Conservation (phyloP, 2,797 vertebrate genomes). For the Alcedo atthis region DNA sequence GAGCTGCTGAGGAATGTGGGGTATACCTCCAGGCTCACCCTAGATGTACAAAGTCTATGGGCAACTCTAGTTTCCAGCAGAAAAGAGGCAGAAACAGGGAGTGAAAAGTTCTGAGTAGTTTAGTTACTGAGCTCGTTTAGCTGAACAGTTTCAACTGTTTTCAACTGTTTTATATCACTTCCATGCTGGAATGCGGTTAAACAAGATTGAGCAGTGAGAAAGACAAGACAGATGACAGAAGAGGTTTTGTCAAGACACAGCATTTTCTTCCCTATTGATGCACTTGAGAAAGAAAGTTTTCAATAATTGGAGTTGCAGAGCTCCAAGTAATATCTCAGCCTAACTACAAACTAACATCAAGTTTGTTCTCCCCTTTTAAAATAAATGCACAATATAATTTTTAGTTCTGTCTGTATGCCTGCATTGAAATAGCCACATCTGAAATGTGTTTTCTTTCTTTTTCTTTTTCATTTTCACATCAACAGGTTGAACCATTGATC, state of each 20-base stretch:
- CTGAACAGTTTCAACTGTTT: background rate
- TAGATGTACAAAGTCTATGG: background rate
- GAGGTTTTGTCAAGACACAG: background rate
- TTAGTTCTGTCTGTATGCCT: background rate
- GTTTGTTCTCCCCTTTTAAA: background rate
- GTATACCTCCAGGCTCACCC: background rate
- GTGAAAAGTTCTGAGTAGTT: background rate
- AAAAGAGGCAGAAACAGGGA: background rate
- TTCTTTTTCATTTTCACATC: background rate
- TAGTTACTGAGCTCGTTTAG: background rate
- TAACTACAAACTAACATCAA: background rate
- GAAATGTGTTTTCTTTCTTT: background rate
- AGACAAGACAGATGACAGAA: background rate
- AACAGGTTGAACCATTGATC: constrained; percentile 86
- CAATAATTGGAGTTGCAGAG: background rate
- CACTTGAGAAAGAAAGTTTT: background rate
- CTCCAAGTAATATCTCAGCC: background rate
- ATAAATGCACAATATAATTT: background rate
- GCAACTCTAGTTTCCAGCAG: background rate
- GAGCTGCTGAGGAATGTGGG: background rate
- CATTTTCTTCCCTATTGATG: background rate
- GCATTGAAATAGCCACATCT: background rate
- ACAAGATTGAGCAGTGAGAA: background rate
- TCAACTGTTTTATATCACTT: background rate
- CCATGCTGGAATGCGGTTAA: background rate